Conservation (phyloP, 2,888 invertebrate genomes). For the Ceratothoa steindachneri region DNA sequence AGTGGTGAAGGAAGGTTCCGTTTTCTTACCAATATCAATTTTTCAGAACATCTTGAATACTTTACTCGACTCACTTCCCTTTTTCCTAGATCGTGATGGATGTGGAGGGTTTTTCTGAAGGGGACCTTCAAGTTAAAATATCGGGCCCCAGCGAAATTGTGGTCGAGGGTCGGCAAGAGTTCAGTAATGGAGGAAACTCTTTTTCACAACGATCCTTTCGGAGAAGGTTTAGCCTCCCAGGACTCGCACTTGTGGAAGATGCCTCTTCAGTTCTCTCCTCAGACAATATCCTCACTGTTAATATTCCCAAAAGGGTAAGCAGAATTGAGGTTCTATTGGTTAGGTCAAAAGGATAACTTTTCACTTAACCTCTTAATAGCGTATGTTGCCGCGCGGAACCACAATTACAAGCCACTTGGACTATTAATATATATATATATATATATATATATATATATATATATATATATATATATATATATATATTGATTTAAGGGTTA, state of each 20-base stretch:
- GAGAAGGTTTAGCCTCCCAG: constrained; percentile 6
- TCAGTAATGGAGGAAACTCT: background rate
- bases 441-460: background rate
- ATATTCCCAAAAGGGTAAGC: constrained; percentile 16
- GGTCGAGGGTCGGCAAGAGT: background rate
- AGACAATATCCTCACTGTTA: constrained; percentile 1
- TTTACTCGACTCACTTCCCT: no score
- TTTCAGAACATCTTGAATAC: no score
- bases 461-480: background rate
- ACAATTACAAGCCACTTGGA: no score
- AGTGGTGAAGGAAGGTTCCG: no score
- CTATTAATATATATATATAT: background rate
- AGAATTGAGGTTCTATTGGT: no score
- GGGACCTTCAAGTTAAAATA: background rate
- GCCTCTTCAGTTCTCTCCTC: constrained; percentile 2
- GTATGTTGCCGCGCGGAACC: no score
- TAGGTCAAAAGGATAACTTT: no score
- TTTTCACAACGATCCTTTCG: background rate
- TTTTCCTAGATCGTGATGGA: background rate
- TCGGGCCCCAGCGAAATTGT: background rate
- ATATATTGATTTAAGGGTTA: no score
- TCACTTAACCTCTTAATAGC: no score
- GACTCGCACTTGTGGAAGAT: background rate
- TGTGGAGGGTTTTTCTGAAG: constrained; percentile 1
- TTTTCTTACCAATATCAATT: no score